Conservation (phyloP, 2,113 vertebrate genomes). For the Nesospiza acunhae region DNA sequence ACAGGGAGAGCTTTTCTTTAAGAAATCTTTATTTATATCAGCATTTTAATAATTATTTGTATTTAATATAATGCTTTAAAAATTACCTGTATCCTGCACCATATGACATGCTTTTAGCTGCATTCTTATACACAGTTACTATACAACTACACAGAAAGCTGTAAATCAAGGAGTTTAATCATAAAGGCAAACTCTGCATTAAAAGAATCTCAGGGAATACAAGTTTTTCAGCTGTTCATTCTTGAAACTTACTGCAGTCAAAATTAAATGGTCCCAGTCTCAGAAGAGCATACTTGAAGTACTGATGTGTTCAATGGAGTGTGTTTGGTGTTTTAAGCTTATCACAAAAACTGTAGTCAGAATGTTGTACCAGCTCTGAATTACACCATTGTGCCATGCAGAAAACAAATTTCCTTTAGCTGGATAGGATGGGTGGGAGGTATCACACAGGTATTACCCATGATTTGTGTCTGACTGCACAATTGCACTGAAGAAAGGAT, state of each 20-base stretch:
- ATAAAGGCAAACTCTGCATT: neutral
- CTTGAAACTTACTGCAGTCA: neutral
- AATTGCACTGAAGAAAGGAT: neutral
- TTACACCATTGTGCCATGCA: neutral
- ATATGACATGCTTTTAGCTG: neutral
- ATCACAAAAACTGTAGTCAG: neutral
- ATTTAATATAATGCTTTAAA: neutral
- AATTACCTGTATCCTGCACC: neutral
- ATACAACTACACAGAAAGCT: neutral
- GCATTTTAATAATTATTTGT: neutral
- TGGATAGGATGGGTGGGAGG: neutral
- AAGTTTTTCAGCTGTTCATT: neutral
- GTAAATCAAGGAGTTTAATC: neutral
- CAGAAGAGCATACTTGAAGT: neutral
- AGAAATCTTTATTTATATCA: neutral
- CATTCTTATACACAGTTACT: neutral
- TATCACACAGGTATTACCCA: rapidly evolving
- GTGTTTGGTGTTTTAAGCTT: neutral
- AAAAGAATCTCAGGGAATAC: neutral
- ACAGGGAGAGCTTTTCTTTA: neutral
- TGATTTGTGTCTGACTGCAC: neutral
- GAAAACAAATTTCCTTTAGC: neutral
- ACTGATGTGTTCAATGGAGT: neutral
- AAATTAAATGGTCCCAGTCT: neutral
- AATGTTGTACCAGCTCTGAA: neutral